Conservation (phyloP, 2,888 invertebrate genomes). For the Drosophila lacicola region DNA sequence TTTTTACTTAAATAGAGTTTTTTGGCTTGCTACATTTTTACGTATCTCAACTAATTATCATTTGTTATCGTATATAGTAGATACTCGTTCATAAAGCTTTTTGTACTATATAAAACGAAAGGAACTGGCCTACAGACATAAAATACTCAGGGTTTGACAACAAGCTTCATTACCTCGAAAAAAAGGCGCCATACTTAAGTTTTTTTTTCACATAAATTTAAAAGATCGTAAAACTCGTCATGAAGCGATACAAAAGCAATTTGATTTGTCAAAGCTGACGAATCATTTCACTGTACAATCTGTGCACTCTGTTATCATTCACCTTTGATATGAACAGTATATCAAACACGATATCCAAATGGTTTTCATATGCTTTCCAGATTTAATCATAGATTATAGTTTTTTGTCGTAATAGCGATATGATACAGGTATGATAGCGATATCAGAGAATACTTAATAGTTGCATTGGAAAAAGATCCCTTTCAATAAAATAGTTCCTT, state of each 20-base stretch:
- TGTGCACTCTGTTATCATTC: slow-evolving; percentile 11
- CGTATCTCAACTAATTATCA: slow-evolving; percentile 34
- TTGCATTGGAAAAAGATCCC: not conserved
- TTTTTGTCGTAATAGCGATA: too few species aligned
- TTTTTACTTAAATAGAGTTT: slow-evolving; percentile 12
- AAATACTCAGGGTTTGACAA: not conserved
- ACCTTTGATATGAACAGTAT: slow-evolving; percentile 7
- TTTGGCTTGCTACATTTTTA: slow-evolving; percentile 13
- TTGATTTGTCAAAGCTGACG: slow-evolving; percentile 4
- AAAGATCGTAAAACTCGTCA: slow-evolving; percentile 13
- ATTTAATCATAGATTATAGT: not conserved
- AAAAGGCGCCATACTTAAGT: slow-evolving; percentile 13
- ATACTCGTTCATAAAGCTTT: not conserved
- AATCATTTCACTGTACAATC: slow-evolving; percentile 7
- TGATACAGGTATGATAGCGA: not conserved
- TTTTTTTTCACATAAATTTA: slow-evolving; percentile 16
- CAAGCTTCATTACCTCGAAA: not conserved
- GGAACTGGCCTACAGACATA: not conserved
- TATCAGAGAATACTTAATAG: not conserved
- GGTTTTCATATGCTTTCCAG: not conserved
- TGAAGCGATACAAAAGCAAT: slow-evolving; percentile 1
- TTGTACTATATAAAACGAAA: not conserved
- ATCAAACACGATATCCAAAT: not conserved
- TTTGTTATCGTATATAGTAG: slow-evolving; percentile 33
- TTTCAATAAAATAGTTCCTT: too few species aligned